Evolutionary conservation across 2,888 invertebrate species (phyloP).

Genomic region (Gastrophysa polygoni): DNA sequence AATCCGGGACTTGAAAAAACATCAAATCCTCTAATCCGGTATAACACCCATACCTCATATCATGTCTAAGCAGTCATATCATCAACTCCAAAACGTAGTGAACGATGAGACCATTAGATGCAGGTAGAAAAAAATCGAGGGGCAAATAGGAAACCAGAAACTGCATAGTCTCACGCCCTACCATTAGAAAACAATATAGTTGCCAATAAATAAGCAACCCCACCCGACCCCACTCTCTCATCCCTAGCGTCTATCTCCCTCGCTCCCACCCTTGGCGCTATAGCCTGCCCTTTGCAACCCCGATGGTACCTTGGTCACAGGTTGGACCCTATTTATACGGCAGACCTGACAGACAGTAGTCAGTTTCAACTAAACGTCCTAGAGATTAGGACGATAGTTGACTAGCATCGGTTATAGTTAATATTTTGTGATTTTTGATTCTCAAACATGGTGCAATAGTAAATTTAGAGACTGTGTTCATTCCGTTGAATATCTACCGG

Average conservation of each 20-base stretch:
- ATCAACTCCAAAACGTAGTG: neutral
- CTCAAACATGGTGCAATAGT: too few species aligned
- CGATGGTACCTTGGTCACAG: conserved; percentile 17
- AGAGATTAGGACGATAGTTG: too few species aligned
- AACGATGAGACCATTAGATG: neutral
- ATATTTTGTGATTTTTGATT: too few species aligned
- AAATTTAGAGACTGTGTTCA: too few species aligned
- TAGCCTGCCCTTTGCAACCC: conserved; percentile 8
- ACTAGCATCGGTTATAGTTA: too few species aligned
- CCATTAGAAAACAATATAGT: conserved; percentile 38
- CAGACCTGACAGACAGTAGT: conserved; percentile 19
- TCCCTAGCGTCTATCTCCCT: neutral
- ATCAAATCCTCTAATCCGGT: too few species aligned
- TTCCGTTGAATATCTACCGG: too few species aligned
- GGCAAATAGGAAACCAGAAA: conserved; percentile 40
- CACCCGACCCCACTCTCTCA: conserved; percentile 19
- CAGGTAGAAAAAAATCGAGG: conserved; percentile 9
- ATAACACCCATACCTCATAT: neutral
- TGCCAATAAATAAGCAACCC: conserved; percentile 25
- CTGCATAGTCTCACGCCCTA: conserved; percentile 52
- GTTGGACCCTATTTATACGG: too few species aligned
- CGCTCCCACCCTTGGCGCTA: neutral
- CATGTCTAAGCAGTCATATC: neutral
- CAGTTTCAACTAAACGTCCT: conserved; percentile 26
- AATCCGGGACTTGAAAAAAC: too few species aligned